Percentiles rank a stretch among this genome's conserved stretches.
phyloP scores from a whole-genome alignment of 2,113 vertebrate species.

The Salminus brasiliensis region DNA sequence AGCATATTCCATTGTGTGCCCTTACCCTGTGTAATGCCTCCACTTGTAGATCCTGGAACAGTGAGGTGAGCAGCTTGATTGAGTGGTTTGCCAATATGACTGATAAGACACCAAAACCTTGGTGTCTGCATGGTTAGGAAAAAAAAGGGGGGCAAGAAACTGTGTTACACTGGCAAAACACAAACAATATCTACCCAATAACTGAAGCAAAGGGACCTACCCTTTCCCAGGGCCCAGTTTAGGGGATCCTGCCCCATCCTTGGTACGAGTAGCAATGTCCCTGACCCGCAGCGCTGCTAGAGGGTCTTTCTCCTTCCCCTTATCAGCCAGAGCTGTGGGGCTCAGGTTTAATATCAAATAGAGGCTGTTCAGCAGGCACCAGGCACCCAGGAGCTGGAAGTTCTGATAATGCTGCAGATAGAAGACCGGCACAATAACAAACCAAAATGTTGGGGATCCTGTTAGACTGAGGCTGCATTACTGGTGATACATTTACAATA shows the following conservation, averaged over 20 bases:
- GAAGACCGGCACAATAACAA: not conserved
- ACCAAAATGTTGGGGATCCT: not conserved
- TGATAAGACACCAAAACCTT: slow-evolving; percentile 94
- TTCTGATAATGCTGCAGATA: slow-evolving; percentile 93
- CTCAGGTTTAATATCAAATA: slow-evolving; percentile 98
- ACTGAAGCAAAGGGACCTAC: slow-evolving; percentile 66
- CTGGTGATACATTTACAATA: not conserved
- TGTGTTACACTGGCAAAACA: no score
- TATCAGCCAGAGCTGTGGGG: slow-evolving; percentile 94
- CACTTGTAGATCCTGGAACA: slow-evolving; percentile 97
- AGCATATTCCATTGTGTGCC: not conserved
- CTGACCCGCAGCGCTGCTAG: slow-evolving; percentile 92
- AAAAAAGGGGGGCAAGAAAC: no score
- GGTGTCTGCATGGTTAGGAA: slow-evolving; percentile 78
- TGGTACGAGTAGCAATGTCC: slow-evolving; percentile 91
- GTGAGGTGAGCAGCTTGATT: slow-evolving; percentile 91
- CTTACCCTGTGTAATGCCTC: slow-evolving; percentile 92
- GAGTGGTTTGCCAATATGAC: slow-evolving; percentile 96
- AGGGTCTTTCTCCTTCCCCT: slow-evolving; percentile 98
- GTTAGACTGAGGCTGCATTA: not conserved
- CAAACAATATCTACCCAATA: not conserved
- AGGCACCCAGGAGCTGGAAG: slow-evolving; percentile 96
- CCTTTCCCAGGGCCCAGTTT: slow-evolving; percentile 97
- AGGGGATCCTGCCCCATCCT: slow-evolving; percentile 94
- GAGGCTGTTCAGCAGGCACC: slow-evolving; percentile 97